A percentile compares a stretch with the other conserved stretches of the same genome.
Conservation (phyloP, 2,797 vertebrate genomes). For the Halcyon smyrnensis region DNA sequence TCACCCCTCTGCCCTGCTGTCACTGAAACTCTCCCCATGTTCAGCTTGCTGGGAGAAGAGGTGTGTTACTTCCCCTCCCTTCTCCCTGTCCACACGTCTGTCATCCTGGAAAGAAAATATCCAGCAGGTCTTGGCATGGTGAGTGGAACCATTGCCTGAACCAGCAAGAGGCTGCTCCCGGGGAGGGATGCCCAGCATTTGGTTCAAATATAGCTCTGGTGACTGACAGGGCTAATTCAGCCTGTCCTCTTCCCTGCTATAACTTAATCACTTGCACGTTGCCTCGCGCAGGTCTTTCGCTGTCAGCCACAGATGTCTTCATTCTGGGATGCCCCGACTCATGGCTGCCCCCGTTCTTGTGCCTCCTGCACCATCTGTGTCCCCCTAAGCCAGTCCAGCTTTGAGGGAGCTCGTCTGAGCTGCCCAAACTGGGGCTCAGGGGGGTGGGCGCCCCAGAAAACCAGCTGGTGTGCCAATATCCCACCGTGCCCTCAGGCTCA, state of each 20-base stretch:
- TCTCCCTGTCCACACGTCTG: neutral
- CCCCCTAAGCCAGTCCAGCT: neutral
- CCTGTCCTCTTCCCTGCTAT: conserved; percentile 37
- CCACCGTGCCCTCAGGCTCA: fast-evolving
- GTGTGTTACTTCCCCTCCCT: neutral
- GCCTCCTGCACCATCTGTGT: fast-evolving
- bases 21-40: fast-evolving
- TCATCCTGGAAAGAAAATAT: neutral
- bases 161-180: neutral
- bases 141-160: neutral
- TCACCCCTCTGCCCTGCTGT: fast-evolving
- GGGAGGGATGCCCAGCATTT: conserved; percentile 48
- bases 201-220: conserved; percentile 21
- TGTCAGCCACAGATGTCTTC: conserved; percentile 31
- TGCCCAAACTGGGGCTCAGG: neutral
- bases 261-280: conserved; percentile 58
- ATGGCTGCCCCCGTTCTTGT: fast-evolving
- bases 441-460: neutral
- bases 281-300: neutral
- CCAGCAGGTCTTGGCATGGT: neutral
- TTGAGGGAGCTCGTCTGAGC: neutral
- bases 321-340: neutral
- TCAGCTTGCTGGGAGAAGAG: neutral
- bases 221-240: conserved; percentile 56
- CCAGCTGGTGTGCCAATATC: neutral